These are phyloP conservation scores for Scomberomorus guttatus DNA, from an alignment of 2,797 vertebrate genomes.

Conservation along the genomic window DNA sequence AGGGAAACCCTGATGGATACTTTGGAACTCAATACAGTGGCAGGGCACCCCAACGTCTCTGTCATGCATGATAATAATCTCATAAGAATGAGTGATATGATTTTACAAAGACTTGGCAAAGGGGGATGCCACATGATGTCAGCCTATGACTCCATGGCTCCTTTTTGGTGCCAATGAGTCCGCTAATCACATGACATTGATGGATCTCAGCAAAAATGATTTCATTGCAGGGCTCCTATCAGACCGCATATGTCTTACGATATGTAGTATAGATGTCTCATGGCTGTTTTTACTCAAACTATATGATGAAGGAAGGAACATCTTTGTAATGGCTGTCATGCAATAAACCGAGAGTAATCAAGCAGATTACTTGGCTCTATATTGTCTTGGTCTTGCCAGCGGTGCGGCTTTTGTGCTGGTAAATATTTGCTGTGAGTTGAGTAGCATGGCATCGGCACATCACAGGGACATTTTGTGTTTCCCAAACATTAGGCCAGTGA, in stretches of 20 bases:
- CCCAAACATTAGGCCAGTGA: slow-evolving; percentile 84
- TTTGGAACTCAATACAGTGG: slow-evolving; percentile 66
- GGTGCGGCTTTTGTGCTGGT: slow-evolving; percentile 78
- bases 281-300: slow-evolving; percentile 62
- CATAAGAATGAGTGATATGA: slow-evolving; percentile 60
- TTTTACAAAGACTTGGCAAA: slow-evolving; percentile 60
- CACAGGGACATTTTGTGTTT: slow-evolving; percentile 83
- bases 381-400: slow-evolving; percentile 72
- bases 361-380: slow-evolving; percentile 78
- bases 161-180: slow-evolving; percentile 54
- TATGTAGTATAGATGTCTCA: slow-evolving; percentile 34
- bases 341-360: slow-evolving; percentile 81
- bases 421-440: slow-evolving; percentile 88
- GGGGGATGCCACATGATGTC: slow-evolving; percentile 60
- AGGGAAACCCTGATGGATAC: slow-evolving; percentile 77
- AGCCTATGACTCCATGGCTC: slow-evolving; percentile 45
- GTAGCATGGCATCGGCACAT: slow-evolving; percentile 83
- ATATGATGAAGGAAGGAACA: slow-evolving; percentile 69
- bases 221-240: slow-evolving; percentile 45
- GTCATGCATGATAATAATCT: slow-evolving; percentile 72
- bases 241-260: slow-evolving; percentile 16
- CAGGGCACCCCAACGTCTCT: slow-evolving; percentile 58
- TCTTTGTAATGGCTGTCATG: slow-evolving; percentile 71
- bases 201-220: slow-evolving; percentile 35
- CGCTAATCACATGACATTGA: slow-evolving; percentile 50